Conservation (phyloP, 1,140 invertebrate genomes). For the Listronotus oregonensis region DNA sequence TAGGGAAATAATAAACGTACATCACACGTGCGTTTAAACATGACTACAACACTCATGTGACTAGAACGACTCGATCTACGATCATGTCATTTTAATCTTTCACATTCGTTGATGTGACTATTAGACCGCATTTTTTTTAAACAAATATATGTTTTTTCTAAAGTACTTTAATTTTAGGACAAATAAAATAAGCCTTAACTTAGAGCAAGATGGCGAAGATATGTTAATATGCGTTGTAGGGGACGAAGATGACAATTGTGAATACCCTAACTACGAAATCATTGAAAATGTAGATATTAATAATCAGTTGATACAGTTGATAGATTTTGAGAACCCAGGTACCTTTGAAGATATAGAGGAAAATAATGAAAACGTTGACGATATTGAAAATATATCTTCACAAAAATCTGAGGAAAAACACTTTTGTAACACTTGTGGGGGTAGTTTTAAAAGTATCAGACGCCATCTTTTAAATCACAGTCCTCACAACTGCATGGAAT, state of each 20-base stretch:
- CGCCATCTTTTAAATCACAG: conserved; percentile 25
- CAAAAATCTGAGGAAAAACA: not conserved
- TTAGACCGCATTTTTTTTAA: too few relatives aligned
- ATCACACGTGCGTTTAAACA: too few relatives aligned
- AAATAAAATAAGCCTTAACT: not conserved
- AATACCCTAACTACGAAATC: too few relatives aligned
- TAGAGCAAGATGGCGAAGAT: conserved; percentile 25
- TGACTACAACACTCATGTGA: too few relatives aligned
- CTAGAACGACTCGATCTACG: too few relatives aligned
- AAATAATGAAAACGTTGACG: not conserved
- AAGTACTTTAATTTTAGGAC: not conserved
- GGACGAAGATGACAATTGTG: conserved; percentile 7
- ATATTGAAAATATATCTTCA: not conserved
- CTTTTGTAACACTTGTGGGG: conserved; percentile 27
- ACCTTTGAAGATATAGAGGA: too few relatives aligned
- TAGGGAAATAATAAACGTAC: too few relatives aligned
- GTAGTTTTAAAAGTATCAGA: conserved; percentile 9
- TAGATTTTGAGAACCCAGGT: too few relatives aligned
- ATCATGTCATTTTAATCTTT: too few relatives aligned
- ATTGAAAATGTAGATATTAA: too few relatives aligned
- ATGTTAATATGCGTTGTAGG: conserved; percentile 29
- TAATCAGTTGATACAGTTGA: too few relatives aligned
- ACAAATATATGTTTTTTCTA: not conserved
- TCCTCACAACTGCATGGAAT: conserved; percentile 57
- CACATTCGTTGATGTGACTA: too few relatives aligned